Conservation (phyloP, 2,113 vertebrate species). For the Trematomus loennbergii region DNA sequence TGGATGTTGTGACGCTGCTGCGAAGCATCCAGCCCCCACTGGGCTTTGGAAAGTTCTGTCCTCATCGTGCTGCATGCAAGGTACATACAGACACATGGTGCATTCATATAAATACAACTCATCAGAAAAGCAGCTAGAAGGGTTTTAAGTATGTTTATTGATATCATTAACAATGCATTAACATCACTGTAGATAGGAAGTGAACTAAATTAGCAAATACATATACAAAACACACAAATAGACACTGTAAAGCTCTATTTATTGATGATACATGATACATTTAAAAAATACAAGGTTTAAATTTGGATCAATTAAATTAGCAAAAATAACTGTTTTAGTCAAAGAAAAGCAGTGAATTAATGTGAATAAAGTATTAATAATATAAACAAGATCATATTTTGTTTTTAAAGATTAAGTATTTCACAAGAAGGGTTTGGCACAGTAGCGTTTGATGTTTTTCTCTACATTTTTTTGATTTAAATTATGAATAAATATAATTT, state of each 20-base stretch:
- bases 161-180: background rate
- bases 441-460: background rate
- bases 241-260: background rate
- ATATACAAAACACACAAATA: background rate
- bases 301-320: background rate
- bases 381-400: too few relatives aligned
- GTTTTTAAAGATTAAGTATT: background rate
- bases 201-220: background rate
- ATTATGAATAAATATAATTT: too few relatives aligned
- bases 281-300: background rate
- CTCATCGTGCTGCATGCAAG: conserved; percentile 96
- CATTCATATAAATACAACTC: background rate
- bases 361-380: background rate
- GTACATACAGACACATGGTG: conserved; percentile 67
- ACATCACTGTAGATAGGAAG: background rate
- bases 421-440: too few relatives aligned
- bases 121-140: background rate
- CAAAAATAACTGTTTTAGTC: too few relatives aligned
- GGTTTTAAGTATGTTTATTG: background rate
- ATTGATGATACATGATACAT: background rate
- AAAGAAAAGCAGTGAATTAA: background rate
- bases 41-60: conserved; percentile 98
- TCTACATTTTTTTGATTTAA: too few relatives aligned
- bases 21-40: conserved; percentile 95
- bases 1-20: conserved; percentile 97